These are phyloP conservation scores for Leucophenga maculata DNA, from an alignment of 2,888 invertebrate genomes.

Conservation along the genomic window DNA sequence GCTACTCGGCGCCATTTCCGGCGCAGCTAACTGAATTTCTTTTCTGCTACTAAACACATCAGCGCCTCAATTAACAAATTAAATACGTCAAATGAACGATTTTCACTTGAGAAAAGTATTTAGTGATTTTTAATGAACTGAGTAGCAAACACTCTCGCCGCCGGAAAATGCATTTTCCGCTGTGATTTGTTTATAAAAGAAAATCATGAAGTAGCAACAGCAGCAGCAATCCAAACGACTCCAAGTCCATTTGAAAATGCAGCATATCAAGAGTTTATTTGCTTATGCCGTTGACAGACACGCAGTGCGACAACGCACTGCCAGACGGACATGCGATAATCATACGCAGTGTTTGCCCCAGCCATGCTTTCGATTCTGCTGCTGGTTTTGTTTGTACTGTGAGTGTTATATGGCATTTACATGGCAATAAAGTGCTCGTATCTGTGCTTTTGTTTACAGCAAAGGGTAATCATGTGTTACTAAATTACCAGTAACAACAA, in stretches of 20 bases:
- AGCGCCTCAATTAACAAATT: conserved; percentile 36
- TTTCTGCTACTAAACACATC: conserved; percentile 18
- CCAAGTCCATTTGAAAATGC: conserved; percentile 25
- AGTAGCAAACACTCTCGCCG: neutral
- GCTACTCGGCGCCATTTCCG: conserved; percentile 5
- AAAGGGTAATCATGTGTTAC: conserved; percentile 64
- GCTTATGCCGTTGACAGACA: conserved; percentile 36
- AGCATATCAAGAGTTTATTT: conserved; percentile 31
- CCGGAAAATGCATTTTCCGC: conserved; percentile 20
- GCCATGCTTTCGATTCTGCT: too few relatives aligned
- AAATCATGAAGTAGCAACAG: neutral
- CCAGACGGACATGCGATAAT: neutral
- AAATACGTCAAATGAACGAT: neutral
- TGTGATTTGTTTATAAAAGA: conserved; percentile 24
- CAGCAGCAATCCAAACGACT: neutral
- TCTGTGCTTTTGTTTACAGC: conserved; percentile 60
- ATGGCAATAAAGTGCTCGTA: conserved; percentile 31
- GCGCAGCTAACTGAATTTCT: neutral
- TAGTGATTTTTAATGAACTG: conserved; percentile 35
- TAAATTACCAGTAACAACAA: conserved; percentile 21
- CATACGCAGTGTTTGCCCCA: conserved; percentile 11
- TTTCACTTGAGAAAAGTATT: conserved; percentile 13
- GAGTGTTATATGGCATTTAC: conserved; percentile 11
- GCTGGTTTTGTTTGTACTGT: neutral
- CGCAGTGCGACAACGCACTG: neutral